These are phyloP conservation scores for Spatulosminthurus flaviceps DNA, from an alignment of 2,888 invertebrate genomes.

Conservation along the genomic window DNA sequence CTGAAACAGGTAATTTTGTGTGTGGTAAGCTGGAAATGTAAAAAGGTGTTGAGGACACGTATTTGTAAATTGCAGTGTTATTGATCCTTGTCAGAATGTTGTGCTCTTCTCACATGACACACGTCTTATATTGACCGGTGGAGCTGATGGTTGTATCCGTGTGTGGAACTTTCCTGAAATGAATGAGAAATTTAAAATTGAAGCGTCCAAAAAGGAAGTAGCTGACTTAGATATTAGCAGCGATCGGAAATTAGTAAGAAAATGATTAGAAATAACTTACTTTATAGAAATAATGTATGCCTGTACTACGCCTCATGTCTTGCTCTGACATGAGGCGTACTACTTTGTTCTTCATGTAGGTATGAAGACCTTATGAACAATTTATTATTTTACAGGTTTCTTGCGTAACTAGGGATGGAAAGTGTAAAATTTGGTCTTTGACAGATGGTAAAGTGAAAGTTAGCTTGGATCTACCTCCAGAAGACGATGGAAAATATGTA, in stretches of 20 bases:
- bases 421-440: constrained; percentile 81
- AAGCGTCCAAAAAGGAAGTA: constrained; percentile 88
- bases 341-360: no score
- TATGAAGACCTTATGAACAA: neutral
- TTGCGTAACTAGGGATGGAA: constrained; percentile 88
- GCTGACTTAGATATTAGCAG: constrained; percentile 93
- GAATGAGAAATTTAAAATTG: constrained; percentile 75
- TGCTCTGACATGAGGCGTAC: no score
- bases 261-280: constrained; percentile 36
- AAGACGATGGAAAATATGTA: constrained; percentile 80
- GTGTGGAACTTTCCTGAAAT: constrained; percentile 90
- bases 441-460: constrained; percentile 73
- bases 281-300: no score
- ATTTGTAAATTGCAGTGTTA: constrained; percentile 68
- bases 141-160: constrained; percentile 86
- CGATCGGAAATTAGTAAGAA: constrained; percentile 72
- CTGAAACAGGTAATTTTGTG: no score
- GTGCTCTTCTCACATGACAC: constrained; percentile 81
- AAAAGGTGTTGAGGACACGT: no score
- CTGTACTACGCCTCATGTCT: no score
- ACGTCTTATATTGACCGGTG: constrained; percentile 87
- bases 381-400: constrained; percentile 70
- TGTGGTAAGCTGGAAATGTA: no score
- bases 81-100: constrained; percentile 86
- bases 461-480: constrained; percentile 79